Percentiles rank a stretch among this genome's conserved stretches.
These are phyloP conservation scores for Bergia sp. DNA, from an alignment of 92 coral and sea anemone genomes.

Conservation along the genomic window DNA sequence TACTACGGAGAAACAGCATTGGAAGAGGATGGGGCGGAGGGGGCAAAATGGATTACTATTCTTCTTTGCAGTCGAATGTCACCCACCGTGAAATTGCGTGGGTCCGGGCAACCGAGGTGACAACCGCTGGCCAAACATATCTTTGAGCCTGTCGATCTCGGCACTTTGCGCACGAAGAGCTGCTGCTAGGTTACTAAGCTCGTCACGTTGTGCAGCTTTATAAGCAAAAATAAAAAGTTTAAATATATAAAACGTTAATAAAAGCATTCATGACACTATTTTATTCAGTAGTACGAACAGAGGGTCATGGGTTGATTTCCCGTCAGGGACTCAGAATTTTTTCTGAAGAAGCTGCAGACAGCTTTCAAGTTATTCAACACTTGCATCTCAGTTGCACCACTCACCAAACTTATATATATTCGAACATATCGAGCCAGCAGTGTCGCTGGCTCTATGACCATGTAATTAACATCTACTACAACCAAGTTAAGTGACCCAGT, in stretches of 20 bases:
- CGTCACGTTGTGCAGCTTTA: constrained; percentile 77
- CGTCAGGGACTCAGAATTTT: too few relatives aligned
- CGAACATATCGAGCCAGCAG: too few relatives aligned
- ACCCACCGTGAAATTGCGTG: neutral
- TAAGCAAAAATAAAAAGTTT: neutral
- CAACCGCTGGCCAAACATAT: constrained; percentile 56
- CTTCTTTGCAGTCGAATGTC: neutral
- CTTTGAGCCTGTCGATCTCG: constrained; percentile 75
- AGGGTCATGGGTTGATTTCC: too few relatives aligned
- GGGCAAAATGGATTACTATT: neutral
- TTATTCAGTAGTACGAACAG: neutral
- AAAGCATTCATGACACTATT: neutral
- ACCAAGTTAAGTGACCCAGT: too few relatives aligned
- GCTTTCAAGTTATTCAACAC: too few relatives aligned
- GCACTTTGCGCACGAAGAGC: constrained; percentile 79
- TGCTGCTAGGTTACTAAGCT: constrained; percentile 79
- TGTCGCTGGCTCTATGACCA: too few relatives aligned
- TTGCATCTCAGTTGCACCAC: too few relatives aligned
- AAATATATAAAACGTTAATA: neutral
- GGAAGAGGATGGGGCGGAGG: neutral
- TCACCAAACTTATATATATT: too few relatives aligned
- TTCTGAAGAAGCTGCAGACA: too few relatives aligned
- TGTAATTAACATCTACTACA: too few relatives aligned
- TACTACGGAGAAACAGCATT: too few relatives aligned
- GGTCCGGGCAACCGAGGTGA: neutral